Conservation (phyloP, 1,140 invertebrate species). For the Lordiphosa collinella region DNA sequence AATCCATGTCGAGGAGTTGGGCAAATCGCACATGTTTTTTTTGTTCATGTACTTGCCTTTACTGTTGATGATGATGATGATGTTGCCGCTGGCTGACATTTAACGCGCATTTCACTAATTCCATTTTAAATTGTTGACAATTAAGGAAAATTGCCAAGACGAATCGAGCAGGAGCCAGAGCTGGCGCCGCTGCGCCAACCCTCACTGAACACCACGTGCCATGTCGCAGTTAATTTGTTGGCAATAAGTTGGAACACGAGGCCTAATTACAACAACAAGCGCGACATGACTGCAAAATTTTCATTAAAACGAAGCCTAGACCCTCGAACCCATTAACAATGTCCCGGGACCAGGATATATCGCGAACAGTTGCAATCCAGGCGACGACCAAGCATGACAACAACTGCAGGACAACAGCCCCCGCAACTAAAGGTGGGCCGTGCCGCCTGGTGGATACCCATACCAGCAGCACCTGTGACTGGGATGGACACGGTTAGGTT, state of each 20-base stretch:
- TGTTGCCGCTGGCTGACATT: slow-evolving; percentile 64
- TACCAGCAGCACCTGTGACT: slow-evolving; percentile 9
- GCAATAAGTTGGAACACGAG: slow-evolving; percentile 75
- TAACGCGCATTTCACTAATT: slow-evolving; percentile 74
- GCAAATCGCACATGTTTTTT: slow-evolving; percentile 4
- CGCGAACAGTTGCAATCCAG: slow-evolving; percentile 63
- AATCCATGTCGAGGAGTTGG: slow-evolving; percentile 14
- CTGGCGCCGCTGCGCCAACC: neutral
- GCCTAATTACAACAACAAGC: slow-evolving; percentile 76
- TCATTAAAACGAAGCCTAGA: slow-evolving; percentile 67
- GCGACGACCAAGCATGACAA: slow-evolving; percentile 41
- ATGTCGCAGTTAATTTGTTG: slow-evolving; percentile 78
- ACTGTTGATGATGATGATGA: slow-evolving; percentile 9
- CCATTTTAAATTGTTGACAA: slow-evolving; percentile 77
- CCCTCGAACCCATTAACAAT: slow-evolving; percentile 11
- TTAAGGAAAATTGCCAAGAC: slow-evolving; percentile 75
- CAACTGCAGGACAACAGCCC: slow-evolving; percentile 14
- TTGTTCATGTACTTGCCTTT: slow-evolving; percentile 8
- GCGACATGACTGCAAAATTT: slow-evolving; percentile 77
- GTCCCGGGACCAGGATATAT: slow-evolving; percentile 2
- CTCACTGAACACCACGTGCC: slow-evolving; percentile 57
- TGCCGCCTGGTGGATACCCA: slow-evolving; percentile 70
- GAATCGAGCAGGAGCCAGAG: slow-evolving; percentile 42
- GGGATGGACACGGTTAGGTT: slow-evolving; percentile 4
- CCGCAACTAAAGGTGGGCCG: slow-evolving; percentile 44